These are phyloP conservation scores for Cephus cinctus DNA, from an alignment of 1,140 invertebrate genomes.

Conservation along the genomic window DNA sequence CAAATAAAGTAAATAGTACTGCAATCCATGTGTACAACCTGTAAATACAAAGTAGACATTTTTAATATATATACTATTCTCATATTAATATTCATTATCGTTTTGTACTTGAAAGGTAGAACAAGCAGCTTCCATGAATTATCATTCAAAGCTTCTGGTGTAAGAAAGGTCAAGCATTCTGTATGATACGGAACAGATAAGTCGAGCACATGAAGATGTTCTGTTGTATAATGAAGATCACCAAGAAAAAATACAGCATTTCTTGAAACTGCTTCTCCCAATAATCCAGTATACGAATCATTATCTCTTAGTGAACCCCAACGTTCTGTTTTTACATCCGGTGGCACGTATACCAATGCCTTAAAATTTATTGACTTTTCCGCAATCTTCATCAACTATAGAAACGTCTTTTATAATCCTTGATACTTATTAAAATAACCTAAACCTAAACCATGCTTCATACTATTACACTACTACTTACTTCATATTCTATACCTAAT, in stretches of 20 bases:
- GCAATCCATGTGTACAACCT: conserved; percentile 66
- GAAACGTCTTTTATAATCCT: conserved; percentile 9
- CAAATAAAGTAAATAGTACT: conserved; percentile 60
- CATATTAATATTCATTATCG: conserved; percentile 3
- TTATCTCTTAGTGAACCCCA: conserved; percentile 66
- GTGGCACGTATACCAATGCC: conserved; percentile 64
- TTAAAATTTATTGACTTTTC: conserved; percentile 70
- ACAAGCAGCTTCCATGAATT: conserved; percentile 82
- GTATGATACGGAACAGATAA: conserved; percentile 76
- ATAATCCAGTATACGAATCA: conserved; percentile 65
- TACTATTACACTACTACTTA: too few species aligned
- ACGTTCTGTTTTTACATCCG: conserved; percentile 58
- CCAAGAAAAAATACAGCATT: conserved; percentile 74
- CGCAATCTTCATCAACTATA: conserved; percentile 66
- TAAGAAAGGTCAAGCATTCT: conserved; percentile 80
- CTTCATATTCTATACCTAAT: conserved; percentile 66
- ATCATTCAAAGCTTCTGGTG: conserved; percentile 73
- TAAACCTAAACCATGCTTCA: conserved; percentile 11
- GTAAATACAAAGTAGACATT: conserved; percentile 7
- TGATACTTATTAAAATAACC: conserved; percentile 7
- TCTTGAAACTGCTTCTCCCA: conserved; percentile 68
- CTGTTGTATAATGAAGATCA: conserved; percentile 72
- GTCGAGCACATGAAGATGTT: conserved; percentile 69
- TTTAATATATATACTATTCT: conserved; percentile 4
- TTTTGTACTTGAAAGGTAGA: conserved; percentile 70